Conservation (phyloP, 2,113 vertebrate species). For the Machaerirhynchus nigripectus region DNA sequence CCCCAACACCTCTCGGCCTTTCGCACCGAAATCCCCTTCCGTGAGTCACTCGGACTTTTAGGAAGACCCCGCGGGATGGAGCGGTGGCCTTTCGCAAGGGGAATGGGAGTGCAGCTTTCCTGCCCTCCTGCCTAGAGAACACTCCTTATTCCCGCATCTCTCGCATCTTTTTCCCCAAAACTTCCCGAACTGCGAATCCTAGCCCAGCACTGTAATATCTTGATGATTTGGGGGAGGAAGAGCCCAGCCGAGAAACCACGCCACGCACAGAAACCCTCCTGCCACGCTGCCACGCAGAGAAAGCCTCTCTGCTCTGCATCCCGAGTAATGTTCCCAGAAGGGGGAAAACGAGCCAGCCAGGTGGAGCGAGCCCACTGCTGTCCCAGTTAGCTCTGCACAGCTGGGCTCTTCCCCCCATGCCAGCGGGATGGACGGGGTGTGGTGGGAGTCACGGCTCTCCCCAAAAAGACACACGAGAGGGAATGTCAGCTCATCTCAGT, state of each 20-base stretch:
- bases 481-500: accelerated
- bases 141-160: not conserved
- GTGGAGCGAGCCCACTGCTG: accelerated
- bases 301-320: not conserved
- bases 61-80: not conserved
- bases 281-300: accelerated
- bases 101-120: not conserved
- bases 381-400: not conserved
- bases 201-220: accelerated
- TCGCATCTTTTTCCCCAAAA: not conserved
- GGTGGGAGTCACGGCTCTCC: not conserved
- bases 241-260: accelerated
- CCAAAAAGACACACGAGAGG: accelerated
- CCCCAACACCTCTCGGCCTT: not conserved
- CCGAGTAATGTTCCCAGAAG: not conserved
- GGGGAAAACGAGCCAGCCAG: not conserved
- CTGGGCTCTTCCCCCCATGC: not conserved
- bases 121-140: accelerated
- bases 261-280: accelerated
- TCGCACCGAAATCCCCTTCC: not conserved
- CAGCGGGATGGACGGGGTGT: accelerated
- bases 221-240: accelerated
- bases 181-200: accelerated
- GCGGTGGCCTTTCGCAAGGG: not conserved
- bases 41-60: accelerated